Conservation (phyloP, 2,113 vertebrate species). For the Scytalopus superciliaris region DNA sequence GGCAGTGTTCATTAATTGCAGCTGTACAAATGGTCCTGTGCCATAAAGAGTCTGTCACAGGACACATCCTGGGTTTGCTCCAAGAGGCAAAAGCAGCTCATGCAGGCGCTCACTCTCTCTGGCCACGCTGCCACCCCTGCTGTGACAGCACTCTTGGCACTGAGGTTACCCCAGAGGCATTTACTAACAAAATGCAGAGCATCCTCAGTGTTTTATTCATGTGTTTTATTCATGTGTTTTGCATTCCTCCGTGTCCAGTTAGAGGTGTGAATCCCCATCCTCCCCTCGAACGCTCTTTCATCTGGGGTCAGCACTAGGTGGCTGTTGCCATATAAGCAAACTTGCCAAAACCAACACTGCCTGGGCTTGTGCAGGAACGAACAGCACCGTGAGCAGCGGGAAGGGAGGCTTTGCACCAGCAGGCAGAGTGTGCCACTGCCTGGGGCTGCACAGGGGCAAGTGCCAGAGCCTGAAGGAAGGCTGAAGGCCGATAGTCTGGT, state of each 20-base stretch:
- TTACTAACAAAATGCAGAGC: background rate
- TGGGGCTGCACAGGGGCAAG: background rate
- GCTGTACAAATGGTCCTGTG: background rate
- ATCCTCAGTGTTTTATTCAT: background rate
- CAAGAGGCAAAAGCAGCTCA: accelerated
- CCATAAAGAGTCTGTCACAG: accelerated
- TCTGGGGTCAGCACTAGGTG: background rate
- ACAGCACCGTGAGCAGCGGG: accelerated
- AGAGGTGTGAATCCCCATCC: background rate
- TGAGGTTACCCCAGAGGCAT: background rate
- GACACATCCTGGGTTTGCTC: background rate
- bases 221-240: background rate
- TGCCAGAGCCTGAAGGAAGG: background rate
- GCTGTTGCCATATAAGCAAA: accelerated
- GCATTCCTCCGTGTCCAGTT: background rate
- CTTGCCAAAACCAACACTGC: background rate
- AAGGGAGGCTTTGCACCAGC: background rate
- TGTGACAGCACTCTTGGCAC: background rate
- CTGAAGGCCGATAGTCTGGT: accelerated
- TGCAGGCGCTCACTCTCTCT: accelerated
- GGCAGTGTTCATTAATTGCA: background rate
- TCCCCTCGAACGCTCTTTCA: background rate
- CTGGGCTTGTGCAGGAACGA: accelerated
- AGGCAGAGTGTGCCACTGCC: background rate
- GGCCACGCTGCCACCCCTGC: background rate